Base-by-base conservation (phyloP, 2,888 invertebrate genomes). In the Siphonodentalium dalli region DNA sequence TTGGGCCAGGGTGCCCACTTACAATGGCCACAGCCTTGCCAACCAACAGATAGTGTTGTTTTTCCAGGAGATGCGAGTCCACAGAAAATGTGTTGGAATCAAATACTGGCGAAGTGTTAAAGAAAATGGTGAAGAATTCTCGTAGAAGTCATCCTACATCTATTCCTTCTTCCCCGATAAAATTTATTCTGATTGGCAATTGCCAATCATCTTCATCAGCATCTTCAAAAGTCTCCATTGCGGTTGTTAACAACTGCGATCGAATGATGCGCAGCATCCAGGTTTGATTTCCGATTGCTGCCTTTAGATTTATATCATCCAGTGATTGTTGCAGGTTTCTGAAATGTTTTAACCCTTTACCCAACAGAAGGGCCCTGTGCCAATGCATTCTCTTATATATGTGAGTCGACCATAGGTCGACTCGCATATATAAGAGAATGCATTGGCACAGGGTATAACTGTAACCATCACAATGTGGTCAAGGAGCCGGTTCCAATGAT, bases 151-250 rank as follows among this genome's bases (percentile, higher is more conserved):
- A 48, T 3, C 55, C 50, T n/a, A 41, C 49, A 45, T 55, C 55
- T 9, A 55, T 18, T 5, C 50, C 50, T 23, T 44, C 54, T 45
- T 50, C 55, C 29, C 55, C 55, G 5, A 55, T 45, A 21, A 55
- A 55, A 3, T 44, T 8, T 5, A 45, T 27, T 11, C 37, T 45
- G 7, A 50, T 11, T 8, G 33, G 37, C 24, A 26, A 48, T 11
- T n/a, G 18, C 57, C 52, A 57, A 5, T 57, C 57, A 13, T 33
- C 34, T 21, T 51, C 47, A 27, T 46, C 38, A 3, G 38, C 47
- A 24, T 42, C 26, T 27, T 43, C 34, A 27, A 54, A 11, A 26
- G 46, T 34, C 15, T 33, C 47, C 31, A 52, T 52, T n/a, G 57
- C 38, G 31, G 46, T 35, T 20, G 26, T 28, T 11, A 34, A 8